phyloP scores from a whole-genome alignment of 2,113 vertebrate species.

The Oophaga pumilio region DNA sequence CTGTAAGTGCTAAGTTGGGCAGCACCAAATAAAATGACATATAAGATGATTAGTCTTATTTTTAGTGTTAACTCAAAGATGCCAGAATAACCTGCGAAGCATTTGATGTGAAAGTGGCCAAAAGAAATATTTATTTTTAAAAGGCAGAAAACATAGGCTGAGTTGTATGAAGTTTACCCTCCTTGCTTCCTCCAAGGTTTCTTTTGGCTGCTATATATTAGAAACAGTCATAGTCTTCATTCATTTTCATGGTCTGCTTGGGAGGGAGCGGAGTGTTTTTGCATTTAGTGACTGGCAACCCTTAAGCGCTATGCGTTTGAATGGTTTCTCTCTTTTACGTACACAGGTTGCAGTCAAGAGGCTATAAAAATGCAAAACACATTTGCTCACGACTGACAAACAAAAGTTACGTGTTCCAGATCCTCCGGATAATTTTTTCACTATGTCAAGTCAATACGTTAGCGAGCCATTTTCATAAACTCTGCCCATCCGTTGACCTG shows the following conservation, averaged over 20 bases:
- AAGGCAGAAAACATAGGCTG: slow-evolving; percentile 67
- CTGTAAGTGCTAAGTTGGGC: slow-evolving; percentile 38
- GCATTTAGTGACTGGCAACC: slow-evolving; percentile 52
- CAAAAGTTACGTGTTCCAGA: slow-evolving; percentile 59
- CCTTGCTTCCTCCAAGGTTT: slow-evolving; percentile 69
- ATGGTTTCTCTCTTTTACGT: slow-evolving; percentile 49
- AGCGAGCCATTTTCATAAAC: not conserved
- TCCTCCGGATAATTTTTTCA: not conserved
- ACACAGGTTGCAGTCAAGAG: slow-evolving; percentile 22
- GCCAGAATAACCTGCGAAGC: slow-evolving; percentile 68
- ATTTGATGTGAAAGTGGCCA: slow-evolving; percentile 67
- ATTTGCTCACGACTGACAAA: not conserved
- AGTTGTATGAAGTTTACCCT: slow-evolving; percentile 69
- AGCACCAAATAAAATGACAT: slow-evolving; percentile 41
- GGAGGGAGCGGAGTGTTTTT: slow-evolving; percentile 67
- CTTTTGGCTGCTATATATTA: slow-evolving; percentile 70
- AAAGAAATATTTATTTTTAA: slow-evolving; percentile 78
- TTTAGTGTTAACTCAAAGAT: slow-evolving; percentile 68
- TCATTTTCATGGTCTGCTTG: slow-evolving; percentile 63
- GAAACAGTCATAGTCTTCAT: slow-evolving; percentile 71
- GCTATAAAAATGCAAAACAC: not conserved
- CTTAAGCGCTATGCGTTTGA: slow-evolving; percentile 54
- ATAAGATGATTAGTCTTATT: slow-evolving; percentile 58
- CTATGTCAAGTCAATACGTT: not conserved
- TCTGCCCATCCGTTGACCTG: slow-evolving; percentile 22